Percentiles rank a stretch among this genome's conserved stretches.
phyloP scores from a whole-genome alignment of 2,888 invertebrate genomes.

The Myopa testacea region DNA sequence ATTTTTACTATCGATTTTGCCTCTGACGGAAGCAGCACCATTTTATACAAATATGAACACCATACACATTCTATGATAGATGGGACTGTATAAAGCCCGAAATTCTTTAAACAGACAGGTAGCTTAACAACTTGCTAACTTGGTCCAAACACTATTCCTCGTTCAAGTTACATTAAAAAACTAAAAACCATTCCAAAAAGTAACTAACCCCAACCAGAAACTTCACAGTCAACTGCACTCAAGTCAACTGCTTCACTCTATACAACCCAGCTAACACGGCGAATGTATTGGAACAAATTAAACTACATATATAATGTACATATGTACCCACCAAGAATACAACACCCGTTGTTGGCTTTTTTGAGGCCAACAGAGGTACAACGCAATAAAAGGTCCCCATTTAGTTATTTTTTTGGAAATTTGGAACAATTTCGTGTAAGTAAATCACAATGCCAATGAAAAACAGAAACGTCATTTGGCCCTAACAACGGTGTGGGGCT shows the following conservation, averaged over 20 bases:
- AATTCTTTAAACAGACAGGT: neutral
- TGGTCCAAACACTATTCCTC: constrained; percentile 18
- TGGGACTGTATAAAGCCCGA: neutral
- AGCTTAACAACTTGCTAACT: constrained; percentile 1
- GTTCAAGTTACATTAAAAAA: constrained; percentile 9
- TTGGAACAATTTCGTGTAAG: neutral
- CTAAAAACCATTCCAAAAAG: constrained; percentile 39
- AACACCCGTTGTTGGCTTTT: constrained; percentile 8
- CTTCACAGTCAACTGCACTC: constrained; percentile 46
- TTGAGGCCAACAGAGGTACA: neutral
- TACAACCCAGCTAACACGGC: constrained; percentile 4
- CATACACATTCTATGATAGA: neutral
- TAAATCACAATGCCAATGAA: neutral
- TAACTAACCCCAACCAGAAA: constrained; percentile 34
- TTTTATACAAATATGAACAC: neutral
- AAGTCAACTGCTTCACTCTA: constrained; percentile 15
- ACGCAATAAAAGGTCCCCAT: constrained; percentile 16
- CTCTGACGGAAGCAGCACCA: neutral
- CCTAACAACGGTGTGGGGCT: neutral
- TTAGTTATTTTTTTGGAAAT: neutral
- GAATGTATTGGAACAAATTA: constrained; percentile 24
- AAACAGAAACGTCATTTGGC: neutral
- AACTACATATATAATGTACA: neutral
- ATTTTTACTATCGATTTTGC: constrained; percentile 23
- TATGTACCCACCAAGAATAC: neutral